Percentiles rank a stretch among this genome's conserved stretches.
phyloP scores from a whole-genome alignment of 2,888 invertebrate species.

The Phytoseiulus persimilis region DNA sequence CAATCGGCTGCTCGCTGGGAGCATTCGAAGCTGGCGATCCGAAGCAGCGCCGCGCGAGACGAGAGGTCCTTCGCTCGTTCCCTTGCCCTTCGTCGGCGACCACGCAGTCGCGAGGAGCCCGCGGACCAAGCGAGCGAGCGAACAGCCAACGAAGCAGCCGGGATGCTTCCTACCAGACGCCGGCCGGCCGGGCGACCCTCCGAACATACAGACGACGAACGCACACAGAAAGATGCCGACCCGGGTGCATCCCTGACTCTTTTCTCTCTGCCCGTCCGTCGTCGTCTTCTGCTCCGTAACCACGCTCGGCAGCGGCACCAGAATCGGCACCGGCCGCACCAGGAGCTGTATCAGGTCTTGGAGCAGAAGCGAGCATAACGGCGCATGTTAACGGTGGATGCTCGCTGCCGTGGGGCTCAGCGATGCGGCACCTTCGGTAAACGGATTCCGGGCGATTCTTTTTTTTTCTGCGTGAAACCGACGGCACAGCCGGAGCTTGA shows the following conservation, averaged over 20 bases:
- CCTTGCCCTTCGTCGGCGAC: background rate
- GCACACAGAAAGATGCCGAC: background rate
- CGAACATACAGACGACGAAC: background rate
- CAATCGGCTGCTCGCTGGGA: background rate
- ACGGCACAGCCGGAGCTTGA: background rate
- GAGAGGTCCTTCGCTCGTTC: background rate
- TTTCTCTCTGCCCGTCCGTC: background rate
- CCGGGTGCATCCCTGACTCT: background rate
- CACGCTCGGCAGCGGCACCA: background rate
- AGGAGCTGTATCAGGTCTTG: background rate
- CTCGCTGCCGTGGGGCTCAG: background rate
- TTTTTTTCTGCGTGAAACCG: background rate
- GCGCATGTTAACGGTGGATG: background rate
- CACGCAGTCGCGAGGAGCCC: background rate
- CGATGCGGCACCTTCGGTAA: background rate
- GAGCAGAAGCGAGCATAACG: background rate
- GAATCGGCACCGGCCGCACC: background rate
- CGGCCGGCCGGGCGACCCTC: background rate
- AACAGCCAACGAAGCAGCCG: background rate
- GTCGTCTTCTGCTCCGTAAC: background rate
- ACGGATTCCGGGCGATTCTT: background rate
- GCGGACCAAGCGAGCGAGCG: background rate
- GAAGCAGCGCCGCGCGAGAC: constrained; percentile 5
- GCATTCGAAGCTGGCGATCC: constrained; percentile 5
- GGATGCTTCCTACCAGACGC: background rate